Evolutionary conservation across 2,888 invertebrate genomes (phyloP).

Genomic region (Coenonympha arcania): DNA sequence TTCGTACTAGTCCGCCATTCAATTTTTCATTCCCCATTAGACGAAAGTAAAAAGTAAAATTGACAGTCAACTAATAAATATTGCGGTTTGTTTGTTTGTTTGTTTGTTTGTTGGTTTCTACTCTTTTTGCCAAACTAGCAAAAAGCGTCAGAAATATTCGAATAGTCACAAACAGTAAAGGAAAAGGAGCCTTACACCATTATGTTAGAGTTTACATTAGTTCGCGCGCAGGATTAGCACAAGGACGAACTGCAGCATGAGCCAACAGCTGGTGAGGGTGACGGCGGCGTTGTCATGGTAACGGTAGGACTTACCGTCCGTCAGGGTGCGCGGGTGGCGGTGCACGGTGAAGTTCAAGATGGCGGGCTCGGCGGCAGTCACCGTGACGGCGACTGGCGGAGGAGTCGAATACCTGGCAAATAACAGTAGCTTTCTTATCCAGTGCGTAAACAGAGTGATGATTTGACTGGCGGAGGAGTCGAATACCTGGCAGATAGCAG

Average conservation of each 20-base stretch:
- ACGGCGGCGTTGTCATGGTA: conserved; percentile 49
- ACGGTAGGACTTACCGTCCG: conserved; percentile 51
- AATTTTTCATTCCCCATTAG: too few relatives aligned
- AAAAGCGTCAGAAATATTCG: too few relatives aligned
- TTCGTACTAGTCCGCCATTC: too few relatives aligned
- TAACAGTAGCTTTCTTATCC: too few relatives aligned
- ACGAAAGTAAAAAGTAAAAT: too few relatives aligned
- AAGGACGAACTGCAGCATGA: conserved; percentile 43
- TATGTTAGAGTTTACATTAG: conserved; percentile 7
- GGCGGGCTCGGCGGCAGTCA: conserved; percentile 46
- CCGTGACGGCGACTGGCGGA: conserved; percentile 38
- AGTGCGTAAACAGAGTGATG: too few relatives aligned
- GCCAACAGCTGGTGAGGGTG: conserved; percentile 45
- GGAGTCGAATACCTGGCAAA: conserved; percentile 41
- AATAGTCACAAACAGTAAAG: neutral
- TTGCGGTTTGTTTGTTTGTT: too few relatives aligned
- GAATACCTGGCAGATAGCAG: conserved; percentile 39
- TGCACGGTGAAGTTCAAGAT: conserved; percentile 42
- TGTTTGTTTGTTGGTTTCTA: too few relatives aligned
- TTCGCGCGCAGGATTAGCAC: conserved; percentile 44
- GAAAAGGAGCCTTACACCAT: neutral
- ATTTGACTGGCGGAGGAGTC: conserved; percentile 34
- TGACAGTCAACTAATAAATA: too few relatives aligned
- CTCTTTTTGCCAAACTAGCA: too few relatives aligned
- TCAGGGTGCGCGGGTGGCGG: conserved; percentile 39